These are phyloP conservation scores for Hymenochirus boettgeri DNA, from an alignment of 2,113 vertebrate genomes.

Conservation along the genomic window DNA sequence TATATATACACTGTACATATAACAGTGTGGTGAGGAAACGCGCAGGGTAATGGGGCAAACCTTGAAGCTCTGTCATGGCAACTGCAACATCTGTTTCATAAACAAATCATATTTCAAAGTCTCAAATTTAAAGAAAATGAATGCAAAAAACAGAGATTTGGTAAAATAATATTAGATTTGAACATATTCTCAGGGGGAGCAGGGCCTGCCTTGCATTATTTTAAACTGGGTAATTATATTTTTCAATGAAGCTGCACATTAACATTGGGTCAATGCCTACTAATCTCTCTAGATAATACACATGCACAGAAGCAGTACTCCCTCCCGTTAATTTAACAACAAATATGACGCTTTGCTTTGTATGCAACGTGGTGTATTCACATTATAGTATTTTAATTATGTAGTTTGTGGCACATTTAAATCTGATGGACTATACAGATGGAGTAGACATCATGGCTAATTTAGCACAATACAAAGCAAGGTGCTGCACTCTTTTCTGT, in stretches of 20 bases:
- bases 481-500: too few species aligned
- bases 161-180: not conserved
- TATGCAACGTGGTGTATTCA: not conserved
- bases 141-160: not conserved
- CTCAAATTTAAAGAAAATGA: not conserved
- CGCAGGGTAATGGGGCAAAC: not conserved
- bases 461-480: too few species aligned
- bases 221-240: not conserved
- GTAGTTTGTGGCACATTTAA: too few species aligned
- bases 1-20: too few species aligned
- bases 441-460: too few species aligned
- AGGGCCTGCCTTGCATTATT: not conserved
- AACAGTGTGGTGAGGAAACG: too few species aligned
- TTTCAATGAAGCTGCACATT: not conserved
- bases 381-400: too few species aligned
- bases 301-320: not conserved
- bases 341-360: not conserved
- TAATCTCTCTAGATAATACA: not conserved
- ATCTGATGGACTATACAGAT: too few species aligned
- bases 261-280: not conserved
- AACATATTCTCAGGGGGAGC: not conserved
- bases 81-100: not conserved
- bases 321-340: not conserved
- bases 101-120: slow-evolving; percentile 2
- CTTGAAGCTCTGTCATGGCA: not conserved